A percentile compares a stretch with the other conserved stretches of the same genome.
Evolutionary conservation across 2,888 invertebrate genomes (phyloP).

Genomic region (Drosophila flavopinicola): DNA sequence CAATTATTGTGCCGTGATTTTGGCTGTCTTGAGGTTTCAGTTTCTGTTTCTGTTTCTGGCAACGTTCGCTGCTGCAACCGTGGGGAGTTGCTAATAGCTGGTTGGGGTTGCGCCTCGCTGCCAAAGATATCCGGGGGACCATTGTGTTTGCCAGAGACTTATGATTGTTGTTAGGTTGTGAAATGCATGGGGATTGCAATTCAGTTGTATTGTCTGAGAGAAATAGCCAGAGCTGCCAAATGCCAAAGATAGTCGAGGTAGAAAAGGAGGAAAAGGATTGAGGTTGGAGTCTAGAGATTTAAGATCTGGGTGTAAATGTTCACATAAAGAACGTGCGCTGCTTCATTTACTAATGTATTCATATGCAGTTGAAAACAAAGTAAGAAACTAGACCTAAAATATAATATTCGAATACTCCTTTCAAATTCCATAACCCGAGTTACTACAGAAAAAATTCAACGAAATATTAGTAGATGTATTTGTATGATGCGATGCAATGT

Average conservation of each 20-base stretch:
- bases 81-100: constrained; percentile 45
- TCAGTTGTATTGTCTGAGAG: constrained; percentile 1
- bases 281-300: not conserved
- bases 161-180: constrained; percentile 34
- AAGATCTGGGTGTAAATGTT: not conserved
- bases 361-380: too few species aligned
- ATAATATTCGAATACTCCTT: too few species aligned
- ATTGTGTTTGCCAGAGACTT: constrained; percentile 31
- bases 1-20: constrained; percentile 72
- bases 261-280: constrained; percentile 1
- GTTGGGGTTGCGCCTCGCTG: constrained; percentile 16
- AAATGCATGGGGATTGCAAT: constrained; percentile 12
- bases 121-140: constrained; percentile 22
- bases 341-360: too few species aligned
- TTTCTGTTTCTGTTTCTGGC: constrained; percentile 40
- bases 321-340: too few species aligned
- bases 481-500: too few species aligned
- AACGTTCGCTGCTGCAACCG: constrained; percentile 23
- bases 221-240: constrained; percentile 1
- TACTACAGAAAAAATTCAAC: too few species aligned
- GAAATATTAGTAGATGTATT: too few species aligned
- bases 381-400: too few species aligned
- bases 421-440: too few species aligned
- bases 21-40: constrained; percentile 59
- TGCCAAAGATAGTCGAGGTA: not conserved